Evolutionary conservation across 1,140 invertebrate genomes (phyloP).

Genomic region (Phenacoccus solenopsis): DNA sequence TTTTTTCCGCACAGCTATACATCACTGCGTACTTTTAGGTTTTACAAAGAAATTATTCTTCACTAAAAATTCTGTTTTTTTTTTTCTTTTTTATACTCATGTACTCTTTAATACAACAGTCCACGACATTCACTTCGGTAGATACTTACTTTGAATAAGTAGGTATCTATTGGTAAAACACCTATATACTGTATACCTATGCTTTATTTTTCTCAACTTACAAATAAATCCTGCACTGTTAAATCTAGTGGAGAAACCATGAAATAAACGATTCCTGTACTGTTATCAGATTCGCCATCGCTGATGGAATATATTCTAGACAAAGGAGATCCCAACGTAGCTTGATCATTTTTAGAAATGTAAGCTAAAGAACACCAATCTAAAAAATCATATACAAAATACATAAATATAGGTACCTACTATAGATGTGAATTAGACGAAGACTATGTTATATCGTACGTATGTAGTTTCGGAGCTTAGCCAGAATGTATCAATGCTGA

Average conservation of each 20-base stretch:
- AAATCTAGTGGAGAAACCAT: conserved; percentile 63
- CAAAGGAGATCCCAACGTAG: conserved; percentile 54
- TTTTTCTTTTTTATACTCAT: no score
- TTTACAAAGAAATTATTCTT: no score
- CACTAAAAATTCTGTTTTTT: no score
- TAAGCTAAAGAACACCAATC: conserved; percentile 24
- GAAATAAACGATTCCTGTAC: conserved; percentile 61
- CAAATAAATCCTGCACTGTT: conserved; percentile 52
- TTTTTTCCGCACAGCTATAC: no score
- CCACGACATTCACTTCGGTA: no score
- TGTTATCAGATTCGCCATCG: conserved; percentile 51
- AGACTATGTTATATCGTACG: background rate
- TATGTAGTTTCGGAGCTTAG: background rate
- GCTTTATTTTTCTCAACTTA: no score
- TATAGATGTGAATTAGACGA: background rate
- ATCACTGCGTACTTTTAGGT: no score
- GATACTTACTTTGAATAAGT: no score
- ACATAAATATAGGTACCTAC: background rate
- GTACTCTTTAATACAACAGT: no score
- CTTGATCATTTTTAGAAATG: conserved; percentile 25
- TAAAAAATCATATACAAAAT: conserved; percentile 6
- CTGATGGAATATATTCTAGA: conserved; percentile 57
- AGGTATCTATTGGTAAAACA: no score
- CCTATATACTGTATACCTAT: no score
- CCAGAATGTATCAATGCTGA: background rate